A percentile compares a stretch with the other conserved stretches of the same genome.
phyloP scores from a whole-genome alignment of 2,113 vertebrate species.

The Himantopus leucocephalus region DNA sequence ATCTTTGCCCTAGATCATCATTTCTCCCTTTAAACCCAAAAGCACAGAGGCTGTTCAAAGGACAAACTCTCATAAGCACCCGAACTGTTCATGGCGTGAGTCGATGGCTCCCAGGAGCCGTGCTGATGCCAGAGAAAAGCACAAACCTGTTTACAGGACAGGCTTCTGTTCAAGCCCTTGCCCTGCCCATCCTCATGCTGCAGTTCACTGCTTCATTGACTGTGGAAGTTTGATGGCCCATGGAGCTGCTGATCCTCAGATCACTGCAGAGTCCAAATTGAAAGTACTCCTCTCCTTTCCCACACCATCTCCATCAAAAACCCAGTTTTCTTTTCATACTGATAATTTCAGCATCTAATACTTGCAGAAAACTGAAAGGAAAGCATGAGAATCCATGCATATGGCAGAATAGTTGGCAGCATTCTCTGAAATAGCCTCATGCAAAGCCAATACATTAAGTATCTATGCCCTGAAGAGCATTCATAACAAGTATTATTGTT shows the following conservation, averaged over 20 bases:
- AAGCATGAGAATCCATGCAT: background rate
- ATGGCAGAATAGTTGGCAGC: background rate
- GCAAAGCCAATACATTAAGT: background rate
- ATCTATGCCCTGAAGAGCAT: background rate
- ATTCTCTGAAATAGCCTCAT: background rate
- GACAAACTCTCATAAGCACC: background rate
- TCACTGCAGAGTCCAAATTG: background rate
- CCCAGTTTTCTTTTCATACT: background rate
- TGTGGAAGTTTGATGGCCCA: background rate
- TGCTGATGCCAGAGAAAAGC: background rate
- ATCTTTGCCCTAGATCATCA: background rate
- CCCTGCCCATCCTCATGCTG: background rate
- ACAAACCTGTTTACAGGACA: background rate
- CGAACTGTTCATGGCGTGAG: fast-evolving
- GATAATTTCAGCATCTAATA: background rate
- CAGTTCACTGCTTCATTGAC: background rate
- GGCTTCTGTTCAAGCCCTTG: background rate
- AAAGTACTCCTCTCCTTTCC: background rate
- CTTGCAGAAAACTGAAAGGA: background rate
- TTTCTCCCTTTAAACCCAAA: background rate
- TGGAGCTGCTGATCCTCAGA: background rate
- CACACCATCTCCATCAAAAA: background rate
- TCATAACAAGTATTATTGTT: background rate
- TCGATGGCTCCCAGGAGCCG: background rate
- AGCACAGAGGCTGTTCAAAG: background rate